phyloP scores from a whole-genome alignment of 1,140 invertebrate species.

The Maniola jurtina region DNA sequence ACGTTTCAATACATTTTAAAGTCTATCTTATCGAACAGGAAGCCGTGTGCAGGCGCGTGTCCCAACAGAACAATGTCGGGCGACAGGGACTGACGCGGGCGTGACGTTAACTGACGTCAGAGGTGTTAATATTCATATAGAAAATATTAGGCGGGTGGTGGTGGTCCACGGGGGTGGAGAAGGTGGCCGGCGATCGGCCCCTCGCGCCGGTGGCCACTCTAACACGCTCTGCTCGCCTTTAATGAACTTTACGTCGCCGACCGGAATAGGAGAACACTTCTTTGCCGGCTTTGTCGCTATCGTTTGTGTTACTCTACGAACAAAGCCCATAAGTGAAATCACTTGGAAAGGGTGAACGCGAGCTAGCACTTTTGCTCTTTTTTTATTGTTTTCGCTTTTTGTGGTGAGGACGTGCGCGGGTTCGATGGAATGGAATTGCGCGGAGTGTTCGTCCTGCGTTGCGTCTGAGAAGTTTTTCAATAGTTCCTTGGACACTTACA shows the following conservation, averaged over 20 bases:
- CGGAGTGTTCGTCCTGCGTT: background rate
- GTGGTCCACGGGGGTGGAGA: slow-evolving; percentile 9
- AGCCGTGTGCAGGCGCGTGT: background rate
- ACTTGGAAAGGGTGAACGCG: slow-evolving; percentile 61
- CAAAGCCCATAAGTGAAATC: slow-evolving; percentile 70
- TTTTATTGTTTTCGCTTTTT: slow-evolving; percentile 68
- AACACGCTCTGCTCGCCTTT: slow-evolving; percentile 71
- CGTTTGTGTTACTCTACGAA: slow-evolving; percentile 63
- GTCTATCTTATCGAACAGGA: background rate
- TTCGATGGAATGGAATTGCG: slow-evolving; percentile 4
- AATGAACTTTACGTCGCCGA: slow-evolving; percentile 75
- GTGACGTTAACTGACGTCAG: slow-evolving; percentile 46
- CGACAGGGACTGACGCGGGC: slow-evolving; percentile 35
- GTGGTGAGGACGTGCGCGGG: slow-evolving; percentile 9
- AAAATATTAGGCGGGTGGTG: slow-evolving; percentile 62
- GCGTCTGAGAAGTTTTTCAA: background rate
- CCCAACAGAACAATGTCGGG: slow-evolving; percentile 27
- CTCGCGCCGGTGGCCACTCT: slow-evolving; percentile 65
- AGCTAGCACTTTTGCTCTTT: slow-evolving; percentile 56
- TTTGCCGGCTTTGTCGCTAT: slow-evolving; percentile 62
- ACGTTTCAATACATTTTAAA: background rate
- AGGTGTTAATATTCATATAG: slow-evolving; percentile 66
- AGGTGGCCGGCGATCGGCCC: slow-evolving; percentile 50
- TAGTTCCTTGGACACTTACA: background rate
- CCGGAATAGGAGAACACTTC: slow-evolving; percentile 71